Percentiles rank a stretch among this genome's conserved stretches.
Conservation (phyloP, 2,888 invertebrate species). For the Aporophyla nigra region DNA sequence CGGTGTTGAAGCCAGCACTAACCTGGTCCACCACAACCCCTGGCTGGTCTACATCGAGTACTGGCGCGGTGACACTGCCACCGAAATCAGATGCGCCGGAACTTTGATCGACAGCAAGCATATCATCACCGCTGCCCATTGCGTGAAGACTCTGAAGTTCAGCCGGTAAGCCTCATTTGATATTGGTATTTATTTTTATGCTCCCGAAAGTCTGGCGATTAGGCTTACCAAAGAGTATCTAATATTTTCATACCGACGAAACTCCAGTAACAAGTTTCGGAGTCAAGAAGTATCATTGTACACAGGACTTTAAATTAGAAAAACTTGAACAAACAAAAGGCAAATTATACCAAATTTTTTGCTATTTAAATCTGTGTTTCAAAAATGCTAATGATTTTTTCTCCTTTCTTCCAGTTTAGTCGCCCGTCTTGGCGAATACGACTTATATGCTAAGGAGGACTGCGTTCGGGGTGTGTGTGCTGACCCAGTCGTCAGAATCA, state of each 20-base stretch:
- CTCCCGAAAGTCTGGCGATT: neutral
- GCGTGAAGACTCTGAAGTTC: conserved; percentile 69
- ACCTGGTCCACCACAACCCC: conserved; percentile 77
- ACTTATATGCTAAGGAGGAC: conserved; percentile 71
- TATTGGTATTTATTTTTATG: neutral
- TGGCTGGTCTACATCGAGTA: conserved; percentile 78
- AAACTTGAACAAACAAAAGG: neutral
- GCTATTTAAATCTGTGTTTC: neutral
- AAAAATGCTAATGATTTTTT: conserved; percentile 9
- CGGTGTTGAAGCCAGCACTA: conserved; percentile 75
- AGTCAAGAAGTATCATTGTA: neutral
- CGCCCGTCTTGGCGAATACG: conserved; percentile 80
- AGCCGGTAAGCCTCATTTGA: conserved; percentile 66
- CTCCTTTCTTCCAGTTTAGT: conserved; percentile 66
- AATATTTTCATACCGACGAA: neutral
- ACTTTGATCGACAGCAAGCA: conserved; percentile 73
- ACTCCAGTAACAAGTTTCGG: neutral
- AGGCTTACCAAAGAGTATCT: too few species aligned
- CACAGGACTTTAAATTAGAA: neutral
- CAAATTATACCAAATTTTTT: neutral
- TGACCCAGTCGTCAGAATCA: conserved; percentile 59
- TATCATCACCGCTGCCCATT: conserved; percentile 79
- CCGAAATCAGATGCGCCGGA: conserved; percentile 73
- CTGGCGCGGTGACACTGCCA: conserved; percentile 63
- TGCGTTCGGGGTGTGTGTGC: conserved; percentile 72